Evolutionary conservation across 2,888 invertebrate species (phyloP).

Genomic region (Heliconius ismenius): DNA sequence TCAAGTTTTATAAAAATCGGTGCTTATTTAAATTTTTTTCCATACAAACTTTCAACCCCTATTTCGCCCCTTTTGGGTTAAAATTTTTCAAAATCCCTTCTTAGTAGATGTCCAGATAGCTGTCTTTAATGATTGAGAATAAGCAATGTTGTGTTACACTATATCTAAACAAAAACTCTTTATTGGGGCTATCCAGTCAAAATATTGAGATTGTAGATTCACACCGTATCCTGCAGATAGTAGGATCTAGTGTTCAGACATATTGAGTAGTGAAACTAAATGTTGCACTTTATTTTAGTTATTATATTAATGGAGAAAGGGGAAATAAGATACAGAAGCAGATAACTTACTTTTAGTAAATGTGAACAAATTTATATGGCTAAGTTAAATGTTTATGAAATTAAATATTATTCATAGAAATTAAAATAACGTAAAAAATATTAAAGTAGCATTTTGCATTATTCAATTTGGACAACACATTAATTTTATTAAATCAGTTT

Average conservation of each 20-base stretch:
- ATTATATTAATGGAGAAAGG: not conserved
- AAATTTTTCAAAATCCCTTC: too few relatives aligned
- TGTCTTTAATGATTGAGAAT: not conserved
- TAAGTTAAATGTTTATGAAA: too few relatives aligned
- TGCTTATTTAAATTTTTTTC: too few relatives aligned
- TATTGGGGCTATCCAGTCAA: not conserved
- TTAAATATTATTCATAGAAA: too few relatives aligned
- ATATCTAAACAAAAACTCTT: not conserved
- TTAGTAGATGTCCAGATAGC: too few relatives aligned
- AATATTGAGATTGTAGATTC: not conserved
- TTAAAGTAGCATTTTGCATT: not conserved
- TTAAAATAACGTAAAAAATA: not conserved
- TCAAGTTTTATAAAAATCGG: too few relatives aligned
- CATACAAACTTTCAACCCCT: too few relatives aligned
- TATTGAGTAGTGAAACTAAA: not conserved
- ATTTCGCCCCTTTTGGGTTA: too few relatives aligned
- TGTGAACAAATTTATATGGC: too few relatives aligned
- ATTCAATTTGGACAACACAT: not conserved
- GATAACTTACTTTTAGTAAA: too few relatives aligned
- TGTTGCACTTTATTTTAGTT: not conserved
- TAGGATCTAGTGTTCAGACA: not conserved
- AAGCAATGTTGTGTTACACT: too few relatives aligned
- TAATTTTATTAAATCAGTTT: not conserved
- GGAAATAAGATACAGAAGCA: not conserved
- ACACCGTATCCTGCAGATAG: not conserved